These are phyloP conservation scores for Nycticorax nycticorax DNA, from an alignment of 2,113 vertebrate species.

Conservation along the genomic window DNA sequence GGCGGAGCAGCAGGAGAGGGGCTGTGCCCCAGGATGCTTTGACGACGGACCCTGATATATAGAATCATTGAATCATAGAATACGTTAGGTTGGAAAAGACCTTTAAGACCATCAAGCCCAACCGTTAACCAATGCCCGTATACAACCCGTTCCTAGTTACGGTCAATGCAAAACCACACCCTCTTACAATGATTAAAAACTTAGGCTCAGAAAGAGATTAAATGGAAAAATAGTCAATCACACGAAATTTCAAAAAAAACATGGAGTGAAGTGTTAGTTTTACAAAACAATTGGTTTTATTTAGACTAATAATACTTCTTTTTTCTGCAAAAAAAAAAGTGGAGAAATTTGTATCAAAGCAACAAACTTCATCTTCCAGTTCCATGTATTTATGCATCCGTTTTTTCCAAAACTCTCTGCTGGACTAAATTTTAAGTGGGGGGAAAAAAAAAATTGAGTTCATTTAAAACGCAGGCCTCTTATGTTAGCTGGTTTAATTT, in stretches of 20 bases:
- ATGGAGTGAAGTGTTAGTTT: background rate
- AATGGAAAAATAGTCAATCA: background rate
- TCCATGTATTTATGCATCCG: background rate
- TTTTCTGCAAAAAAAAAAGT: fast-evolving
- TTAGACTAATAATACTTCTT: background rate
- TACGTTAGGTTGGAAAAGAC: no score
- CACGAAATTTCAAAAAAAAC: background rate
- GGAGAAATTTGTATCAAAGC: background rate
- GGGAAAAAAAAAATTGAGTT: no score
- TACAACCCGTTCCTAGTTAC: fast-evolving
- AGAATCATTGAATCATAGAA: no score
- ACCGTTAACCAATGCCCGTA: no score
- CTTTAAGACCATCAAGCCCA: no score
- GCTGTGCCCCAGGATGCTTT: no score
- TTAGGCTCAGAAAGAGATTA: background rate
- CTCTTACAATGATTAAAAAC: background rate
- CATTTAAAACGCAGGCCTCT: background rate
- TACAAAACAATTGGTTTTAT: background rate
- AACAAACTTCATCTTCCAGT: background rate
- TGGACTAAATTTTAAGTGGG: background rate
- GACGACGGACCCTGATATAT: no score
- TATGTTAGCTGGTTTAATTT: background rate
- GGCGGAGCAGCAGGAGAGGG: background rate
- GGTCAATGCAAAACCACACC: background rate
- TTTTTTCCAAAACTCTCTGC: background rate